A percentile compares a stretch with the other conserved stretches of the same genome.
Conservation (phyloP, 1,140 invertebrate species). For the Glossosoma conforme region DNA sequence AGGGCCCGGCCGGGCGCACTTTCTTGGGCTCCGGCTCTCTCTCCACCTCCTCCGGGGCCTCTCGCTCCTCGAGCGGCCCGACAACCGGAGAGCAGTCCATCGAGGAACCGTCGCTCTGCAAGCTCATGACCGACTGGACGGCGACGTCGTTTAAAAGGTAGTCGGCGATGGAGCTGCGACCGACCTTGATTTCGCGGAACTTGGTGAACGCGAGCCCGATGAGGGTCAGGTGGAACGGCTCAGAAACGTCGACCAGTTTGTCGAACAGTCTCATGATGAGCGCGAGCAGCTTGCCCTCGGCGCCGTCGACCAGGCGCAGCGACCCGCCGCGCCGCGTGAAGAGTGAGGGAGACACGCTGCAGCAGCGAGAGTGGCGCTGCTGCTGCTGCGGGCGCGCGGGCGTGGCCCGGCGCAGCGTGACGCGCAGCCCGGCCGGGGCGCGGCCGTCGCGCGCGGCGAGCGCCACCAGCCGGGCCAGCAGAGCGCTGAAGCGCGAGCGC, state of each 20-base stretch:
- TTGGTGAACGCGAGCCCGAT: slow-evolving; percentile 74
- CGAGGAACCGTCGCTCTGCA: slow-evolving; percentile 51
- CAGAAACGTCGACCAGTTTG: slow-evolving; percentile 63
- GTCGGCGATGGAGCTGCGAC: slow-evolving; percentile 62
- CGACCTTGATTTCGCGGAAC: slow-evolving; percentile 63
- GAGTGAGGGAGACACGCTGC: slow-evolving; percentile 60
- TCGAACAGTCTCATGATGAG: slow-evolving; percentile 70
- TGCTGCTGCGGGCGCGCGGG: slow-evolving; percentile 51
- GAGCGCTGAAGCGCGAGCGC: slow-evolving; percentile 58
- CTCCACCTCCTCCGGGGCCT: slow-evolving; percentile 54
- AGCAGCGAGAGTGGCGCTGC: slow-evolving; percentile 68
- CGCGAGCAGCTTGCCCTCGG: slow-evolving; percentile 61
- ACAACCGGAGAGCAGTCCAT: slow-evolving; percentile 53
- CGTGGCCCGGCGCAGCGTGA: slow-evolving; percentile 67
- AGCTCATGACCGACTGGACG: slow-evolving; percentile 63
- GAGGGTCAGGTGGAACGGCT: slow-evolving; percentile 72
- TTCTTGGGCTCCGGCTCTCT: slow-evolving; percentile 68
- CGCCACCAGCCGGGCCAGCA: slow-evolving; percentile 63
- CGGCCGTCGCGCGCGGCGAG: slow-evolving; percentile 70
- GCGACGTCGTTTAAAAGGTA: slow-evolving; percentile 65
- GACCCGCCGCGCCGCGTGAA: slow-evolving; percentile 51
- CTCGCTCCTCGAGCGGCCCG: slow-evolving; percentile 52
- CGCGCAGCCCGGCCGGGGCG: slow-evolving; percentile 64
- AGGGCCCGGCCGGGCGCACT: slow-evolving; percentile 36
- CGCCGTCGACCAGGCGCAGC: slow-evolving; percentile 49